Base-by-base conservation (phyloP, 2,113 vertebrate species). In the Leucosticte australis region DNA sequence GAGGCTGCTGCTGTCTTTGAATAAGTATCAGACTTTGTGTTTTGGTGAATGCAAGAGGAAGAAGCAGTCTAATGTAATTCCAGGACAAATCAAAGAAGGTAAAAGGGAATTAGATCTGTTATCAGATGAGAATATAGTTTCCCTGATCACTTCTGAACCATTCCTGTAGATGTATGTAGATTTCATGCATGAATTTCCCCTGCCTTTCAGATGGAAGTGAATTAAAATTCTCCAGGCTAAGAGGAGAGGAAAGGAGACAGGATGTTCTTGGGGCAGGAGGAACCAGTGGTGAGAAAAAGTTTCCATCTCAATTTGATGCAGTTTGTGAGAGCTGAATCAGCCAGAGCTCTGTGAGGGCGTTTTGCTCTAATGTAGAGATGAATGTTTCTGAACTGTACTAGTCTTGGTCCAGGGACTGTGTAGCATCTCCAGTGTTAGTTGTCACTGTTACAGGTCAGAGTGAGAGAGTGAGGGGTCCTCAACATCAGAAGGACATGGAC, bases 341-440 rank as follows among this genome's bases (percentile, higher is more conserved):
- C 14, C n/a, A 46, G 39, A 81, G 27, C 37, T 87, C 44, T 27
- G 44, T 53, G 39, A 73, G 46, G n/a, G 4, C 0, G 0, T 35
- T 71, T 70, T 20, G 15, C 53, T 27, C 0, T 60, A 21, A 35
- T 1, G 1, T 13, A 15, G 41, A 52, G 30, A 33, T 35, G 5
- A 27, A 1, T 0, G 0, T 84, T 76, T 55, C 39, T 63, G 2
- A 21, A 8, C 39, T 41, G 16, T 28, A 7, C 22, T 8, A 12
- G 11, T 33, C 42, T 47, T 84, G 64, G 23, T 62, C 10, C 67
- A 57, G 71, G 59, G 67, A 13, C 39, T 78, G 71, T 50, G 10
- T 47, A 52, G 49, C 47, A 39, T 60, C 17, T 47, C 3, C 4
- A 4, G 0, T 60, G 24, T 52, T 60, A 35, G 19, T 55, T 87